Evolutionary conservation across 2,888 invertebrate species (phyloP).

Genomic region (Temnothorax rugatulus): DNA sequence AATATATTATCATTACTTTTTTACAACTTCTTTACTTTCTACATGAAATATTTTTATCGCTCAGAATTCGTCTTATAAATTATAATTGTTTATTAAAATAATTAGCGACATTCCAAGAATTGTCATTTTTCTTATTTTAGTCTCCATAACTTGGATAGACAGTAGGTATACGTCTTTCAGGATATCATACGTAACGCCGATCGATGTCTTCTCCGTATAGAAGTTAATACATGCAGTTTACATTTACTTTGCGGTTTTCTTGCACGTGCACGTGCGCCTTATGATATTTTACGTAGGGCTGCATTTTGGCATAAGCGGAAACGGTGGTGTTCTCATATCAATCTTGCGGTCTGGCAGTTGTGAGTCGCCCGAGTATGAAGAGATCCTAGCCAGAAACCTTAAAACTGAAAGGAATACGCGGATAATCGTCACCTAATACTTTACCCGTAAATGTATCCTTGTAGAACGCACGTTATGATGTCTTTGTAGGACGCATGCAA

Average conservation of each 20-base stretch:
- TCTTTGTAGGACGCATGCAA: neutral
- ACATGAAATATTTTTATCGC: slow-evolving; percentile 10
- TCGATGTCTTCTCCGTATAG: neutral
- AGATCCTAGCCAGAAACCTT: slow-evolving; percentile 56
- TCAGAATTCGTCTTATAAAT: neutral
- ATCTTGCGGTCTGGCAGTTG: slow-evolving; percentile 79
- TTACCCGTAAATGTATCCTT: slow-evolving; percentile 22
- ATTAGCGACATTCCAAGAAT: neutral
- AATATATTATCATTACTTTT: neutral
- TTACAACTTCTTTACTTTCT: neutral
- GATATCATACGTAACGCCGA: neutral
- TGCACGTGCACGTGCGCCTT: slow-evolving; percentile 67
- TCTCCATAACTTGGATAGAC: neutral
- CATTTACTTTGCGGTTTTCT: slow-evolving; percentile 74
- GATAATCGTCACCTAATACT: slow-evolving; percentile 47
- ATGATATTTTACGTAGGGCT: slow-evolving; percentile 71
- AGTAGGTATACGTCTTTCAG: neutral
- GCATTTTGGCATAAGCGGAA: slow-evolving; percentile 73
- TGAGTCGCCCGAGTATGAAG: slow-evolving; percentile 69
- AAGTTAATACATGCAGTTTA: slow-evolving; percentile 54
- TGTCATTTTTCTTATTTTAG: neutral
- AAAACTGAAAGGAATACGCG: slow-evolving; percentile 41
- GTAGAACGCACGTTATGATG: neutral
- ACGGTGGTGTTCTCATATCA: slow-evolving; percentile 75
- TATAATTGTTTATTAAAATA: neutral